Evolutionary conservation across 1,140 invertebrate species (phyloP).

Genomic region (Adoxophyes honmai): DNA sequence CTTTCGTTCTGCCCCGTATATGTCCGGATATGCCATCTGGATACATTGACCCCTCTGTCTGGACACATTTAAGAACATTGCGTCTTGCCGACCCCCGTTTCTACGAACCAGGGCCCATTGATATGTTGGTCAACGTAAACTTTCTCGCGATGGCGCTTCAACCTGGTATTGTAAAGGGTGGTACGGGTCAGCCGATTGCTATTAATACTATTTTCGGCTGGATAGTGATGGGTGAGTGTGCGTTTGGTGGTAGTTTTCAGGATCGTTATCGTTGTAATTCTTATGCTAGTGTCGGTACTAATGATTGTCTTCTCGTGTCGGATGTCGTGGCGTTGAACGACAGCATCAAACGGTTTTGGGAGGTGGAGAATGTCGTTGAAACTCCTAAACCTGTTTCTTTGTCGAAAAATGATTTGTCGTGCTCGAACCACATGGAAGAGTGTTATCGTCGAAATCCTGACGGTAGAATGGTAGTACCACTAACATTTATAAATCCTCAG

Average conservation of each 20-base stretch:
- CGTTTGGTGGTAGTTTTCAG: too few species aligned
- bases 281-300: neutral
- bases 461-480: too few species aligned
- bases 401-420: conserved; percentile 15
- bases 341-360: conserved; percentile 23
- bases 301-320: neutral
- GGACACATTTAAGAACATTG: conserved; percentile 21
- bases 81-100: conserved; percentile 25
- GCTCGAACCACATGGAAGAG: conserved; percentile 8
- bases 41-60: too few species aligned
- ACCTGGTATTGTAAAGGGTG: neutral
- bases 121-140: conserved; percentile 25
- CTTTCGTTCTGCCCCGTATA: too few species aligned
- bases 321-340: neutral
- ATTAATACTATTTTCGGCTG: neutral
- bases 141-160: conserved; percentile 1
- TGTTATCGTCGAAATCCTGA: too few species aligned
- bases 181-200: neutral
- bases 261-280: neutral
- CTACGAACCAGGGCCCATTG: conserved; percentile 23
- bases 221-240: neutral
- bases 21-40: too few species aligned
- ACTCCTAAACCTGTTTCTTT: neutral
- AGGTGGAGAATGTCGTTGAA: conserved; percentile 17
- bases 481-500: conserved; percentile 23